Percentiles rank a stretch among this genome's conserved stretches.
Evolutionary conservation across 53 echinoderm and acorn worm genomes (phyloP).

Genomic region (Actinopyga echinites): DNA sequence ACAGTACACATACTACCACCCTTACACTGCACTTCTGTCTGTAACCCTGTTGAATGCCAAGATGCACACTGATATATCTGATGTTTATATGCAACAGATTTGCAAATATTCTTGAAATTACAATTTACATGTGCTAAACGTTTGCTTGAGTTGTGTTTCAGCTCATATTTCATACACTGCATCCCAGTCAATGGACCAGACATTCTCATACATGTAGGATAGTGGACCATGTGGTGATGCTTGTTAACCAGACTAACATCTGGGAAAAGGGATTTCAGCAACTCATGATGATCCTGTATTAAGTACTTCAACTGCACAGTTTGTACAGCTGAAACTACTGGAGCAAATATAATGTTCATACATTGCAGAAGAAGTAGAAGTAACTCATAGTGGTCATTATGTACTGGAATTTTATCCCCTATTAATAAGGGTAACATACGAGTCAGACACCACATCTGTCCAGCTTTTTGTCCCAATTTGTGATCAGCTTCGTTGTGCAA

Average conservation of each 20-base stretch:
- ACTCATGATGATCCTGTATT: constrained; percentile 44
- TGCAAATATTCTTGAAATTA: constrained; percentile 60
- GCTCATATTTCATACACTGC: constrained; percentile 62
- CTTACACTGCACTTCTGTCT: neutral
- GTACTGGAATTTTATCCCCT: constrained; percentile 36
- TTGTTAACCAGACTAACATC: constrained; percentile 33
- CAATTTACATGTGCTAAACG: constrained; percentile 52
- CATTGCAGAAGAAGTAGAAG: constrained; percentile 39
- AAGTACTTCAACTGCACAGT: constrained; percentile 29
- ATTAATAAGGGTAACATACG: constrained; percentile 36
- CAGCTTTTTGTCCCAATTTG: constrained; percentile 38
- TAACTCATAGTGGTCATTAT: constrained; percentile 26
- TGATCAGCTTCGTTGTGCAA: constrained; percentile 42
- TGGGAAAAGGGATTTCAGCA: constrained; percentile 23
- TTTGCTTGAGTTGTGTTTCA: constrained; percentile 58
- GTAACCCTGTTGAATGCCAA: constrained; percentile 2
- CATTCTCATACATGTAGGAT: constrained; percentile 32
- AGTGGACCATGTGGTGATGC: constrained; percentile 49
- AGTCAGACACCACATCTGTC: constrained; percentile 50
- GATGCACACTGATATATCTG: constrained; percentile 49
- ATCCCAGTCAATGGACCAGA: constrained; percentile 52
- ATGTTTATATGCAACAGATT: constrained; percentile 61
- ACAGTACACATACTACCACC: constrained; percentile 21
- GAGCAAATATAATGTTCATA: constrained; percentile 48
- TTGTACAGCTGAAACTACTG: neutral